phyloP scores from a whole-genome alignment of 2,797 vertebrate genomes.

The Cheirogaleus major region DNA sequence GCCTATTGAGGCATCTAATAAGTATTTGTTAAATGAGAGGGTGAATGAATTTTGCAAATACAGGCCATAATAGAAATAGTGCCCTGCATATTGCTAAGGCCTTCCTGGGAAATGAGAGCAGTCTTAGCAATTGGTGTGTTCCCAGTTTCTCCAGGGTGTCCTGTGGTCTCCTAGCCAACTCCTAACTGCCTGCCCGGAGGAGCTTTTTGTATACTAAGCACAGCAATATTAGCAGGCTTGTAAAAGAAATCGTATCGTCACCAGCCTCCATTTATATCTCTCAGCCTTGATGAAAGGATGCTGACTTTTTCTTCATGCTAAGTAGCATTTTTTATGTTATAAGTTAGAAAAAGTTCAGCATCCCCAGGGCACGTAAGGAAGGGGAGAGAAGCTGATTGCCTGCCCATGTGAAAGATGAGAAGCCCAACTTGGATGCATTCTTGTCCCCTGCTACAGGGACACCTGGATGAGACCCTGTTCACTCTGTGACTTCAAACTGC shows the following conservation, averaged over 20 bases:
- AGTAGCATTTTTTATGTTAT: slow-evolving; percentile 26
- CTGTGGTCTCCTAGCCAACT: not conserved
- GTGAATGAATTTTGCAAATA: slow-evolving; percentile 25
- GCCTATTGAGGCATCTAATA: not conserved
- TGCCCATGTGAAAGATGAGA: not conserved
- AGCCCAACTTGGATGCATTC: not conserved
- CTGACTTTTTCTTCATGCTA: not conserved
- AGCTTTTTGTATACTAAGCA: not conserved
- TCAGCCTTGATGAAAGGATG: not conserved
- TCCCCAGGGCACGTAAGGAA: not conserved
- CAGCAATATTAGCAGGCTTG: not conserved
- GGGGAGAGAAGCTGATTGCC: not conserved
- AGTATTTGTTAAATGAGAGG: not conserved
- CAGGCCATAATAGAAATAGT: not conserved
- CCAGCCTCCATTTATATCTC: not conserved
- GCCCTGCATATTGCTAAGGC: not conserved
- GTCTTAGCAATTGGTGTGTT: not conserved
- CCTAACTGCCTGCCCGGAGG: not conserved
- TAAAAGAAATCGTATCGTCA: not conserved
- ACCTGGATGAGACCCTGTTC: slow-evolving; percentile 33
- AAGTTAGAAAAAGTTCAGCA: not conserved
- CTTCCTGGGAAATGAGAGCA: not conserved
- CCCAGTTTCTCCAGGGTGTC: not conserved
- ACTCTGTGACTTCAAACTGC: slow-evolving; percentile 40
- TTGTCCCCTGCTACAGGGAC: not conserved